phyloP scores from a whole-genome alignment of 2,797 vertebrate genomes.

The Garrulus glandarius region DNA sequence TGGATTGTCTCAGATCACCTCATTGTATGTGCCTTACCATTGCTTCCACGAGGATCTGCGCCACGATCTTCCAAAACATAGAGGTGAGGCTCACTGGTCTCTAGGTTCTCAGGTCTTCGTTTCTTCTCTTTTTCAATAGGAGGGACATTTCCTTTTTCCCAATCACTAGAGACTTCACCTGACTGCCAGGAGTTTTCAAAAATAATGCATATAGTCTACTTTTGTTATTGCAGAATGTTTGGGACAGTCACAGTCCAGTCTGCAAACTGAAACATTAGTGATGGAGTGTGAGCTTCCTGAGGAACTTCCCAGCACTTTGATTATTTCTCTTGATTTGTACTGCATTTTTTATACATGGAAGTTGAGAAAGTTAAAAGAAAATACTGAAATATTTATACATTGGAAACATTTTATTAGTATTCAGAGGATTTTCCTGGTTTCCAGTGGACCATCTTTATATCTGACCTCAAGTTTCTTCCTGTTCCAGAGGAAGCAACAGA shows the following conservation, averaged over 20 bases:
- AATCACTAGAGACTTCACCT: not conserved
- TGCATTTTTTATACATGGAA: not conserved
- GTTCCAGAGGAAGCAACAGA: not conserved
- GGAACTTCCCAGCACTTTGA: not conserved
- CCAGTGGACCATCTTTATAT: not conserved
- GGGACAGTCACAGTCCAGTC: not conserved
- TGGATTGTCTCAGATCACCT: not conserved
- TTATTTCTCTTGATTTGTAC: not conserved
- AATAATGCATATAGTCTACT: not conserved
- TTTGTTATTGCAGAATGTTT: not conserved
- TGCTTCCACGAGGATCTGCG: not conserved
- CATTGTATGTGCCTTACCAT: rapidly evolving
- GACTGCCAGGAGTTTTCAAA: not conserved
- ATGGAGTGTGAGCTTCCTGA: not conserved
- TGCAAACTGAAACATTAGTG: not conserved
- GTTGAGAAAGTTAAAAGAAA: not conserved
- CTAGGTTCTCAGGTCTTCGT: rapidly evolving
- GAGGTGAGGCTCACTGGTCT: not conserved
- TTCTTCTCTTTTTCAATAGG: not conserved
- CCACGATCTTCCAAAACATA: not conserved
- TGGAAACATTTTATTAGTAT: not conserved
- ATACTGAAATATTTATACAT: not conserved
- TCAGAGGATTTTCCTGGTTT: not conserved
- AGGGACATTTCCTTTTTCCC: not conserved
- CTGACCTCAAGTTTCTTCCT: not conserved